Conservation (phyloP, 1,140 invertebrate genomes). For the Pollicipes pollicipes region DNA sequence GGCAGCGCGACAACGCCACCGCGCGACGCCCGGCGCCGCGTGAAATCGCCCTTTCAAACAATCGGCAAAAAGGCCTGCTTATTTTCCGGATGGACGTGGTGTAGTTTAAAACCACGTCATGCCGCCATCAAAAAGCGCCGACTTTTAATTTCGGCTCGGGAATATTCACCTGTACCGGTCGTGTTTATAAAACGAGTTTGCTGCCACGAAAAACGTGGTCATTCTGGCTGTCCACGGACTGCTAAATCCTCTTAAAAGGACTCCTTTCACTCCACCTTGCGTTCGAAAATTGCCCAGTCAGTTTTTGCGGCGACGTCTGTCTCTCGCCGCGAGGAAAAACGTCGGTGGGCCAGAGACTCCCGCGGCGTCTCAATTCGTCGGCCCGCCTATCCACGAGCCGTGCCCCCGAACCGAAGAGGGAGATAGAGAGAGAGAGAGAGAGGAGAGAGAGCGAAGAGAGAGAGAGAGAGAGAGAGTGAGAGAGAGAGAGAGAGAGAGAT, state of each 20-base stretch:
- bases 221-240: not conserved
- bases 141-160: not conserved
- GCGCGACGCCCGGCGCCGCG: no score
- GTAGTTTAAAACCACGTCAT: not conserved
- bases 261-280: not conserved
- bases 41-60: not conserved
- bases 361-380: not conserved
- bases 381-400: no score
- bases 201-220: not conserved
- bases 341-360: not conserved
- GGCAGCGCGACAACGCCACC: no score
- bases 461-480: no score
- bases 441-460: no score
- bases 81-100: not conserved
- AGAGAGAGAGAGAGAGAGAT: no score
- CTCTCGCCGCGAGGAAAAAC: not conserved
- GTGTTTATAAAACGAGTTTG: not conserved
- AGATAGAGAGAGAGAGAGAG: no score
- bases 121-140: not conserved
- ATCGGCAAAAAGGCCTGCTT: not conserved
- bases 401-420: no score
- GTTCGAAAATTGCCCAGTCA: conserved; percentile 3
- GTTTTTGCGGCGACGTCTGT: not conserved
- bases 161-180: not conserved
- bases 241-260: conserved; percentile 1